These are phyloP conservation scores for Amphipoea lucens DNA, from an alignment of 2,888 invertebrate species.

Conservation along the genomic window DNA sequence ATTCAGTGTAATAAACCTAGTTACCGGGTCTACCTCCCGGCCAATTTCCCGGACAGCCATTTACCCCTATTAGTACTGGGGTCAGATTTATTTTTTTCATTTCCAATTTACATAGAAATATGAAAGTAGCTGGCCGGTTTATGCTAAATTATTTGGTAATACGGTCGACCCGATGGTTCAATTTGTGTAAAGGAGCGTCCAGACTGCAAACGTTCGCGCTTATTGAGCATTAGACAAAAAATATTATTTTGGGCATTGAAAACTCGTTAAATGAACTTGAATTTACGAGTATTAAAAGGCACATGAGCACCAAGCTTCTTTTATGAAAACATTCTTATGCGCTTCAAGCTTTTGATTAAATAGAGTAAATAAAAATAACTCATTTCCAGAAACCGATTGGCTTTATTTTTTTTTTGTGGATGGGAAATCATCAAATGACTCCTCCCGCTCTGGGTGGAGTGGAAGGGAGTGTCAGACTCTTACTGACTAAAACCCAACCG, in stretches of 20 bases:
- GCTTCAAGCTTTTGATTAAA: too few relatives aligned
- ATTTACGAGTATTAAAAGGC: neutral
- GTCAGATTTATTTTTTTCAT: slow-evolving; percentile 49
- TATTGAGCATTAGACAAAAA: neutral
- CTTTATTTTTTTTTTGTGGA: too few relatives aligned
- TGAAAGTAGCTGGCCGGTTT: slow-evolving; percentile 30
- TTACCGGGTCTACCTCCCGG: slow-evolving; percentile 36
- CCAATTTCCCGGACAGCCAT: slow-evolving; percentile 30
- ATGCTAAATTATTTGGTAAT: slow-evolving; percentile 60
- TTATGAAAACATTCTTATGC: neutral
- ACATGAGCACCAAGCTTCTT: neutral
- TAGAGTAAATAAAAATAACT: too few relatives aligned
- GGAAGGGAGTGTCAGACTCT: too few relatives aligned
- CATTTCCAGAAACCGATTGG: too few relatives aligned
- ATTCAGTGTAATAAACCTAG: slow-evolving; percentile 20
- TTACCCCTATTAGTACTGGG: slow-evolving; percentile 37
- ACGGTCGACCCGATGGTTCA: slow-evolving; percentile 33
- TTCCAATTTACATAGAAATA: slow-evolving; percentile 56
- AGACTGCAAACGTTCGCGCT: neutral
- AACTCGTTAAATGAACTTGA: neutral
- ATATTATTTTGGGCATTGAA: slow-evolving; percentile 3
- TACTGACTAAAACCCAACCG: too few relatives aligned
- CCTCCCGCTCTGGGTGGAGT: too few relatives aligned
- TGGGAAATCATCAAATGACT: too few relatives aligned
- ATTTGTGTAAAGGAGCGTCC: slow-evolving; percentile 40